Evolutionary conservation across 2,888 invertebrate species (phyloP), one percentile per base, ranked within the genome.

Genomic region (Parnassius smintheus): DNA sequence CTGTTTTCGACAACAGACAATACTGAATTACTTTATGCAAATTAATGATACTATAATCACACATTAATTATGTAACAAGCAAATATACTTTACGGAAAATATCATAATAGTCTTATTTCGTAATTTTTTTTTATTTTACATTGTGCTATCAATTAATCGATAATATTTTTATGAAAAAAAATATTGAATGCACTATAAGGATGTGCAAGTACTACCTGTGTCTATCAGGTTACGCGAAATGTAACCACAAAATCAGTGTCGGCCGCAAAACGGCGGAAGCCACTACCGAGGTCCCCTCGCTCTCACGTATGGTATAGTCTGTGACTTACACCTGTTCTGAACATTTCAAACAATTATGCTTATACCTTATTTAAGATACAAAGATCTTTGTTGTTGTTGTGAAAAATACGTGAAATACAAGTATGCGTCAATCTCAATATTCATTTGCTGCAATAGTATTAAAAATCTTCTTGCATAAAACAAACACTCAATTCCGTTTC

Each of bases 141-240:
- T 35, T 35, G 4, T 35, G 7, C 35, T 35, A 25, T 25, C 25
- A 13, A 13, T 48, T 12, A 45, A 57, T 35, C 12, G 35, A 50
- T 35, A 54, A 2, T 53, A 41, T 48, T 53, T 41, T 9, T 25
- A n/a, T 9, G 35, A 50, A 9, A 44, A 44, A n/a, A 69, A 73
- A 70, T 68, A 53, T 9, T 52, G 35, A 22, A 50, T 55, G 57
- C 53, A 73, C 74, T 77, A 80, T 74, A 80, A 88, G 91, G 91
- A 90, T 87, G 86, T 87, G 80, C 85, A 76, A 80, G 78, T 73
- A 76, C 74, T 73, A 75, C 74, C 73, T 75, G 77, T 77, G 80
- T 88, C 85, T 85, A 89, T 91, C 91, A 82, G 76, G 89, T 91
- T 91, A 90, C 91, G 91, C 89, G 81, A 90, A 91, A 90, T 86